Conservation (phyloP, 2,888 invertebrate genomes). For the Protonemura montana region DNA sequence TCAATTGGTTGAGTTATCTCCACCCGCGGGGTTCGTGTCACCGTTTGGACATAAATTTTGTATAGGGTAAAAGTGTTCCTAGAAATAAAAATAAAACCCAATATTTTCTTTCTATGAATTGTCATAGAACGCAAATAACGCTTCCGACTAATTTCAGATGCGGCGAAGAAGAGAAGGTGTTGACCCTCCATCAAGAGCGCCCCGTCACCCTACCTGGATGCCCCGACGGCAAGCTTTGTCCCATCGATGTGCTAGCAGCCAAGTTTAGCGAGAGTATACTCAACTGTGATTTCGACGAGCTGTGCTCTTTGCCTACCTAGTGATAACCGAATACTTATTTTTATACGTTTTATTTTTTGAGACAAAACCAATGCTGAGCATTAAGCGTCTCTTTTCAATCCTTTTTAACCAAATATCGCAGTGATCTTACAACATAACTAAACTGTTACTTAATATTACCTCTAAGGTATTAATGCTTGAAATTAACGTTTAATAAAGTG, state of each 20-base stretch:
- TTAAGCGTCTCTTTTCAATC: background rate
- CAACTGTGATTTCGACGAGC: constrained; percentile 71
- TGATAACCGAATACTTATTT: background rate
- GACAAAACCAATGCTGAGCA: background rate
- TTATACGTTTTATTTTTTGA: background rate
- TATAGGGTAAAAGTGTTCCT: no score
- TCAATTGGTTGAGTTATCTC: no score
- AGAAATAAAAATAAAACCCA: no score
- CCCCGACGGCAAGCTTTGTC: constrained; percentile 69
- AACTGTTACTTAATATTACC: background rate
- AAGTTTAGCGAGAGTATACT: constrained; percentile 68
- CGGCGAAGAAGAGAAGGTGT: constrained; percentile 62
- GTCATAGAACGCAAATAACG: no score
- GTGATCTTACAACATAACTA: background rate
- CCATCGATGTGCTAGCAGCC: constrained; percentile 65
- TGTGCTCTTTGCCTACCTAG: constrained; percentile 63
- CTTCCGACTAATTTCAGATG: constrained; percentile 65
- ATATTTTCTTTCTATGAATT: no score
- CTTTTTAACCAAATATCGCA: background rate
- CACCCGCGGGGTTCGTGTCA: no score
- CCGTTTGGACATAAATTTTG: no score
- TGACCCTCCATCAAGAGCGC: constrained; percentile 79
- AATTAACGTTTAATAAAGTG: background rate
- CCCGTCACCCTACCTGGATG: constrained; percentile 75
- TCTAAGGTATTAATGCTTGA: background rate